Evolutionary conservation across 2,888 invertebrate genomes (phyloP), one percentile per base, ranked within the genome.

Genomic region (Diarsia rubi): DNA sequence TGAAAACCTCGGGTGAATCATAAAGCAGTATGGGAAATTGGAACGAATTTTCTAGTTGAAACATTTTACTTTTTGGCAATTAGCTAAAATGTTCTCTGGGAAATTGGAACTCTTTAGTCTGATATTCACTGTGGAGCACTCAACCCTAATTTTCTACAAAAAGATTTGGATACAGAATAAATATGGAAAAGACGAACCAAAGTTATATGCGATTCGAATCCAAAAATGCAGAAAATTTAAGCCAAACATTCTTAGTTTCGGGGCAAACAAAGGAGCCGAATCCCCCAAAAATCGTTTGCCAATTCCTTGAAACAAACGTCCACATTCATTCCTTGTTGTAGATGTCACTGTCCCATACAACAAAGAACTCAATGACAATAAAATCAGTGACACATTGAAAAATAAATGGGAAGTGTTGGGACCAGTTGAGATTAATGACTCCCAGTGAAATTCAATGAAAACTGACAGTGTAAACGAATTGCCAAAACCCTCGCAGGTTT

Each of bases 381-480:
- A 72, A 78, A 67, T 57, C 62, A 67, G 62, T 74, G 60, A 66
- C 45, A 73, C 31, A 70, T 1, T 47, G 24, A 19, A 52, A 69
- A 63, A 67, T 66, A 81, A 69, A 82, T 65, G 60, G 64, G 66
- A 60, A 75, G 52, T 78, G 76, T 71, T 65, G 72, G 73, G 71
- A 87, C 78, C 73, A 59, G 54, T 24, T 24, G 49, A 68, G 67
- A 83, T 70, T 62, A 68, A 80, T 74, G 64, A 64, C 24, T 59
- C n/a, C n/a, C 49, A 60, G 49, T 52, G 27, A 68, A 69, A 69
- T 42, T 16, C 27, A 60, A 60, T 42, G 47, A 63, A 68, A 77
- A 64, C n/a, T 63, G 69, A 81, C 76, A 59, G 64, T 52, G 44
- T 47, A 44, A 73, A 69, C 59, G 31, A 31, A 27, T 65, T 69